Base-by-base conservation (phyloP, 2,888 invertebrate genomes). In the Pheosia gnoma region DNA sequence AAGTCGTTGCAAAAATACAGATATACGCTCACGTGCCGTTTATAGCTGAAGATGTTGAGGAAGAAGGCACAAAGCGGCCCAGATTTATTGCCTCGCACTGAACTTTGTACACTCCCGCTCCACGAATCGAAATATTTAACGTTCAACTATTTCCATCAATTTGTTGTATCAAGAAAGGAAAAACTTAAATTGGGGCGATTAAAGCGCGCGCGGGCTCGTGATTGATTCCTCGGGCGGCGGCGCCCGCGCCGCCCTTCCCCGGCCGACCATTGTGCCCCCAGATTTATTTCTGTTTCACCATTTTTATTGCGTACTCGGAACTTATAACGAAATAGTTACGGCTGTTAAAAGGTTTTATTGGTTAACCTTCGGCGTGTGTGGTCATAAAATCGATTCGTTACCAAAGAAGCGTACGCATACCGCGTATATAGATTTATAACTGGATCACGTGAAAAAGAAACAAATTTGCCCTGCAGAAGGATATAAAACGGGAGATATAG, bases 271-370 rank as follows among this genome's bases (percentile, higher is more conserved):
- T 92, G 91, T 90, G 86, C 82, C 83, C 78, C 80, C 83, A 87
- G 88, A 92, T 93, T 91, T 90, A 91, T 92, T 87, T 91, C 87
- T 88, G 87, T 89, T 91, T 88, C 86, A 86, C 86, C 83, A 82
- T 89, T 91, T 93, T 93, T 93, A 93, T 92, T 92, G 90, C 91
- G 89, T 87, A 91, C 90, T 91, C 87, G 83, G 91, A 91, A 92
- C 92, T 91, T 90, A 91, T 91, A 93, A 92, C 89, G 90, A 92
- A 93, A 92, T 92, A 93, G 91, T 91, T 90, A 91, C 90, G 91
- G 88, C 90, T 92, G 92, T 92, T 93, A 93, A 92, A 91, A 91
- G 92, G 89, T 93, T 93, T 93, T 93, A 93, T 93, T 91, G 91
- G 93, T 91, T 91, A 91, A 91, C 93, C 91, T 93, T 93, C 87